Percentiles rank a stretch among this genome's conserved stretches.
Conservation (phyloP, 2,888 invertebrate species). For the Podabrus alpinus region DNA sequence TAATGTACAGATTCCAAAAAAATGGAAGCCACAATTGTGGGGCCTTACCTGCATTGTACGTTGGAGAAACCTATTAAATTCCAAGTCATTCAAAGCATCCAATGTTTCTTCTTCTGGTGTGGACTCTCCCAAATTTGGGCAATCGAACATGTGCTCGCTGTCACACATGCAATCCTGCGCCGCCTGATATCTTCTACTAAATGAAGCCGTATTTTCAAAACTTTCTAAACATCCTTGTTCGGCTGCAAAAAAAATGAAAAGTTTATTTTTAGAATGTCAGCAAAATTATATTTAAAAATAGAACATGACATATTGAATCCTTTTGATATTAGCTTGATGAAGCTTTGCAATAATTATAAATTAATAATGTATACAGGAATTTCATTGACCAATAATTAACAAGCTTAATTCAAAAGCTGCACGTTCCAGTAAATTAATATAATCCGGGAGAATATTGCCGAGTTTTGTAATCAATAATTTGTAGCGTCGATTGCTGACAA, state of each 20-base stretch:
- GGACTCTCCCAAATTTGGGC: slow-evolving; percentile 65
- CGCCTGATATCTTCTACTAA: slow-evolving; percentile 90
- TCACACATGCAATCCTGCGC: slow-evolving; percentile 97
- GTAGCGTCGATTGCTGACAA: no score
- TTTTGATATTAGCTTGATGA: neutral
- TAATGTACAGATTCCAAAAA: neutral
- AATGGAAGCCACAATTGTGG: neutral
- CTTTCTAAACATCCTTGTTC: slow-evolving; percentile 88
- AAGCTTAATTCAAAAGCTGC: neutral
- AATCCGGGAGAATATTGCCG: neutral
- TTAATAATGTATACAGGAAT: neutral
- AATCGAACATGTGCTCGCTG: slow-evolving; percentile 95
- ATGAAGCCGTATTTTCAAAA: slow-evolving; percentile 94
- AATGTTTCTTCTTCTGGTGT: slow-evolving; percentile 42
- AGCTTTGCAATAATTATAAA: neutral
- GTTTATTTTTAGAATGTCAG: neutral
- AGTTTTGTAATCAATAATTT: neutral
- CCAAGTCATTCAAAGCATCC: slow-evolving; percentile 57
- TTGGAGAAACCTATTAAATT: slow-evolving; percentile 71
- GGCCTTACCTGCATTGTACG: slow-evolving; percentile 58
- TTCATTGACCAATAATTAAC: neutral
- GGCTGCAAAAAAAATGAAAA: slow-evolving; percentile 45
- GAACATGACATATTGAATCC: neutral
- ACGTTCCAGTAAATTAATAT: neutral
- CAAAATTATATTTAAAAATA: neutral